These are phyloP conservation scores for Orthosia gracilis DNA, from an alignment of 2,888 invertebrate genomes.

Conservation along the genomic window DNA sequence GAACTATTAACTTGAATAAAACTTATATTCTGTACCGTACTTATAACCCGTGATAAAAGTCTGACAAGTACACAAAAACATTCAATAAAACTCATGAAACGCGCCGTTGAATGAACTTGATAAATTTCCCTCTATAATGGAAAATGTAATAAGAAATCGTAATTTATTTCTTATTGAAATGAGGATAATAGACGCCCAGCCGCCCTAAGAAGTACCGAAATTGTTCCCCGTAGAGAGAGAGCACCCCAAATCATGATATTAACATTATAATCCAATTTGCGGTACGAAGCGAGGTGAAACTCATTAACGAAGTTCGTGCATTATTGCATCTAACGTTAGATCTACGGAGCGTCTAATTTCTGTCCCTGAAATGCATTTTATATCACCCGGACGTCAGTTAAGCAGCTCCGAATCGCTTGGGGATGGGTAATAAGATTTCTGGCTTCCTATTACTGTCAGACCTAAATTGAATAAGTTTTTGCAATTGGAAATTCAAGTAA, in stretches of 20 bases:
- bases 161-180: slow-evolving; percentile 91
- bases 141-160: slow-evolving; percentile 90
- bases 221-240: slow-evolving; percentile 81
- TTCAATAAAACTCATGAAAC: slow-evolving; percentile 85
- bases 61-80: slow-evolving; percentile 71
- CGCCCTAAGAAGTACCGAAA: slow-evolving; percentile 84
- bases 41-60: slow-evolving; percentile 29
- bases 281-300: slow-evolving; percentile 85
- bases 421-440: slow-evolving; percentile 80
- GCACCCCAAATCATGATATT: slow-evolving; percentile 85
- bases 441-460: slow-evolving; percentile 80
- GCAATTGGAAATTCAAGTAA: slow-evolving; percentile 61
- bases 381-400: slow-evolving; percentile 75
- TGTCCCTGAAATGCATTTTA: slow-evolving; percentile 82
- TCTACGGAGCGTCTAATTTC: slow-evolving; percentile 71
- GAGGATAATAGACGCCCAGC: slow-evolving; percentile 88
- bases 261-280: slow-evolving; percentile 90
- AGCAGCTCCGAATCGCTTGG: slow-evolving; percentile 72
- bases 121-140: slow-evolving; percentile 88
- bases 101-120: slow-evolving; percentile 85
- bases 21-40: slow-evolving; percentile 6
- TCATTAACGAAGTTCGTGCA: slow-evolving; percentile 88
- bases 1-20: slow-evolving; percentile 25
- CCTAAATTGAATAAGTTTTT: slow-evolving; percentile 79
- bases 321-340: slow-evolving; percentile 86